phyloP scores from a whole-genome alignment of 2,888 invertebrate species.

The Caenorhabditis doughertyi region DNA sequence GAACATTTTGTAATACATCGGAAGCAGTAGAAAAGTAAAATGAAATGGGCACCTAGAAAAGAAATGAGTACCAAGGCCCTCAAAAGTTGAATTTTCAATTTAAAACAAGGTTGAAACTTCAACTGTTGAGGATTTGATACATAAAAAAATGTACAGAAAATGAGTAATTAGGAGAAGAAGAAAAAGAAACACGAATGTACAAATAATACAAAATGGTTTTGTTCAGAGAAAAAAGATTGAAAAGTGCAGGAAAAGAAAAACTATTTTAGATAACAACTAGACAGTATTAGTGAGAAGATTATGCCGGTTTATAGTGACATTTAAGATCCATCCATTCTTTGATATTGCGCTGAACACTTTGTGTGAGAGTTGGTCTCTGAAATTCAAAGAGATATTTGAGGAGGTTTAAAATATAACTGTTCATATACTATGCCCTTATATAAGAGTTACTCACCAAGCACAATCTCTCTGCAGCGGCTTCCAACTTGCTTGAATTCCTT shows the following conservation, averaged over 20 bases:
- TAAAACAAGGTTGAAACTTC: background rate
- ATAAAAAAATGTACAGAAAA: slow-evolving; percentile 16
- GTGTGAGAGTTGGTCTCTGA: slow-evolving; percentile 50
- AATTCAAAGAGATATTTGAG: background rate
- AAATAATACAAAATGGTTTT: slow-evolving; percentile 35
- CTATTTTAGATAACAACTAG: background rate
- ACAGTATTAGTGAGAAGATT: no score
- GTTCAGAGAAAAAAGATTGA: slow-evolving; percentile 1
- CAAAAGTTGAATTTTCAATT: background rate
- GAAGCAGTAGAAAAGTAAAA: slow-evolving; percentile 16
- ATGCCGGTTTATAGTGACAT: slow-evolving; percentile 61
- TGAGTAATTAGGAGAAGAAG: background rate
- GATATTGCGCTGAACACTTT: slow-evolving; percentile 38
- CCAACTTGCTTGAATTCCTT: slow-evolving; percentile 89
- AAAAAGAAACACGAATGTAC: slow-evolving; percentile 20
- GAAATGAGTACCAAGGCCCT: background rate
- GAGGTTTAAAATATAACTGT: no score
- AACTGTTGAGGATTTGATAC: background rate
- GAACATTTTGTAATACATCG: slow-evolving; percentile 17
- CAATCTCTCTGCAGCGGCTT: slow-evolving; percentile 73
- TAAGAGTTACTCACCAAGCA: slow-evolving; percentile 38
- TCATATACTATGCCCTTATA: background rate
- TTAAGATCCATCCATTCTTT: slow-evolving; percentile 43
- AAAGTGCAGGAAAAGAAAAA: slow-evolving; percentile 21
- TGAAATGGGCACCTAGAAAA: slow-evolving; percentile 28